Conservation (phyloP, 1,140 invertebrate species). For the Drosophila subobscura region DNA sequence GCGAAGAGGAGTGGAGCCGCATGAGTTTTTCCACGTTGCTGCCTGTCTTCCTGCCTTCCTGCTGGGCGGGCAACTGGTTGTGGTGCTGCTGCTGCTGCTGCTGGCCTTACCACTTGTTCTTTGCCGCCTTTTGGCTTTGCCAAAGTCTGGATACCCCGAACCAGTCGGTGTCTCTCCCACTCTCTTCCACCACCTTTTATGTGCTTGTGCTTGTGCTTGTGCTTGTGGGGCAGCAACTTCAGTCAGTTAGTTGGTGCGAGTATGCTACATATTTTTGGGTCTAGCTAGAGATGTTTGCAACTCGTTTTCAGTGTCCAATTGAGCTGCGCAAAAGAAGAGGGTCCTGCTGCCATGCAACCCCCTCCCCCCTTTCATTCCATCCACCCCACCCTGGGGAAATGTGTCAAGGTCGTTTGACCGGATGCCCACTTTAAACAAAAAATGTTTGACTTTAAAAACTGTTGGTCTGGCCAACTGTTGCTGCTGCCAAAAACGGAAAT, state of each 20-base stretch:
- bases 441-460: constrained; percentile 57
- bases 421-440: constrained; percentile 58
- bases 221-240: constrained; percentile 58
- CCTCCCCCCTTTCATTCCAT: not conserved
- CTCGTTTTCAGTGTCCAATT: constrained; percentile 34
- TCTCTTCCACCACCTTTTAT: constrained; percentile 8
- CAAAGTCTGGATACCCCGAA: no score
- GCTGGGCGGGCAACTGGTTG: constrained; percentile 37
- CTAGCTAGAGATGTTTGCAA: constrained; percentile 62
- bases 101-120: constrained; percentile 46
- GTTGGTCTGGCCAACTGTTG: constrained; percentile 63
- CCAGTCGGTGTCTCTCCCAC: constrained; percentile 13
- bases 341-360: not conserved
- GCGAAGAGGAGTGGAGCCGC: constrained; percentile 47
- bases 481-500: constrained; percentile 55
- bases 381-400: constrained; percentile 30
- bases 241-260: constrained; percentile 70
- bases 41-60: constrained; percentile 39
- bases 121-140: constrained; percentile 32
- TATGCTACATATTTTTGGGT: constrained; percentile 79
- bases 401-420: constrained; percentile 69
- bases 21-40: constrained; percentile 72
- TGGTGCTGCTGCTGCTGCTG: constrained; percentile 20
- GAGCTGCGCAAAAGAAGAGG: no score
- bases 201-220: constrained; percentile 37